Conservation (phyloP, 2,113 vertebrate genomes). For the Zingel zingel region DNA sequence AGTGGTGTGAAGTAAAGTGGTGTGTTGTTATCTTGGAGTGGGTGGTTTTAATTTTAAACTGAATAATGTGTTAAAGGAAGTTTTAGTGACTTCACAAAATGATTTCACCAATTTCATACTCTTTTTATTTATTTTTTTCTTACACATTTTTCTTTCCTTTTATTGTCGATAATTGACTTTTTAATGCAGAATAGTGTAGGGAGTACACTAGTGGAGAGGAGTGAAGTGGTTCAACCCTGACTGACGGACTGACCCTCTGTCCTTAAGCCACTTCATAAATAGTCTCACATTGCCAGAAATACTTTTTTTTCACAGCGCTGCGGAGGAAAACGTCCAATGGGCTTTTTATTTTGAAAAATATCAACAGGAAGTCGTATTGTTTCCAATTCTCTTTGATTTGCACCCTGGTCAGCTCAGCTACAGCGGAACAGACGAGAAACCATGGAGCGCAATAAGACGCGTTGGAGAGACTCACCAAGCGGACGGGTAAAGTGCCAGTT, state of each 20-base stretch:
- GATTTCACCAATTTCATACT: not conserved
- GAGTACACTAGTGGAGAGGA: not conserved
- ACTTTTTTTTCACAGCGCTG: too few relatives aligned
- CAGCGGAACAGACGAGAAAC: conserved; percentile 63
- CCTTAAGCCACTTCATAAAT: not conserved
- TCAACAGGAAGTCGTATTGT: conserved; percentile 31
- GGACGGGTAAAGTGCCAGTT: conserved; percentile 39
- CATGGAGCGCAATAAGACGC: conserved; percentile 78
- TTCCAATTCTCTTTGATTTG: not conserved
- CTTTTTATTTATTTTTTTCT: not conserved
- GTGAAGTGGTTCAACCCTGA: too few relatives aligned
- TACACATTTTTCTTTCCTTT: not conserved
- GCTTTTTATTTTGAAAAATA: conserved; percentile 56
- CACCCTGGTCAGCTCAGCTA: conserved; percentile 42
- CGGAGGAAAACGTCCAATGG: too few relatives aligned
- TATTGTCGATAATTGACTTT: not conserved
- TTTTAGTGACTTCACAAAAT: not conserved
- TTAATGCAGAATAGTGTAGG: not conserved
- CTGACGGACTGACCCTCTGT: not conserved
- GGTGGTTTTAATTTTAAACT: not conserved
- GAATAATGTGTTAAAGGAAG: not conserved
- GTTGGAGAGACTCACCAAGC: conserved; percentile 57
- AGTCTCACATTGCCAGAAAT: too few relatives aligned
- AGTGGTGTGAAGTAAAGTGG: not conserved
- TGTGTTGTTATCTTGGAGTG: not conserved